Evolutionary conservation across 2,797 vertebrate genomes (phyloP).

Genomic region (Morus bassanus): DNA sequence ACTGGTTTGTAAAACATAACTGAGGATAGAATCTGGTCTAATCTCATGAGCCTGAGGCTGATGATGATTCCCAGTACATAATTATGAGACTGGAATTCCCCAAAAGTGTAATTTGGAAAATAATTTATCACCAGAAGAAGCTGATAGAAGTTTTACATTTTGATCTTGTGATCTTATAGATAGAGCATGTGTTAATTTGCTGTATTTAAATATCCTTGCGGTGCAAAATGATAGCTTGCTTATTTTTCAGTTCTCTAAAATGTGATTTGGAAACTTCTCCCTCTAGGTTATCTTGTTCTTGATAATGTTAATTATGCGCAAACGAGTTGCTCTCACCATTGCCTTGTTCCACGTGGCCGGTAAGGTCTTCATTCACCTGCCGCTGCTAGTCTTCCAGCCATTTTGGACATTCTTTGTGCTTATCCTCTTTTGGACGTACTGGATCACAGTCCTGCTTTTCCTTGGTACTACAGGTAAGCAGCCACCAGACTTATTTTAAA

Average conservation of each 20-base stretch:
- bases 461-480: constrained; percentile 91
- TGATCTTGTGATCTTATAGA: not conserved
- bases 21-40: not conserved
- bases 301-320: constrained; percentile 95
- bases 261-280: not conserved
- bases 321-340: constrained; percentile 92
- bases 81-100: not conserved
- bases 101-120: not conserved
- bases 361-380: constrained; percentile 95
- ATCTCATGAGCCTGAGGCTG: not conserved
- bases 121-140: not conserved
- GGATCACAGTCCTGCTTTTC: constrained; percentile 93
- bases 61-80: not conserved
- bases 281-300: constrained; percentile 88
- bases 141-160: not conserved
- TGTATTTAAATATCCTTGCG: not conserved
- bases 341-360: constrained; percentile 97
- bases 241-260: not conserved
- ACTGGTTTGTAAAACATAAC: not conserved
- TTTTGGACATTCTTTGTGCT: constrained; percentile 95
- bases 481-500: not conserved
- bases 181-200: not conserved
- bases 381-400: constrained; percentile 92
- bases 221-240: not conserved
- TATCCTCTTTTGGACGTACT: constrained; percentile 93